These are phyloP conservation scores for Cyanistes caeruleus DNA, from an alignment of 2,113 vertebrate genomes.

Conservation along the genomic window DNA sequence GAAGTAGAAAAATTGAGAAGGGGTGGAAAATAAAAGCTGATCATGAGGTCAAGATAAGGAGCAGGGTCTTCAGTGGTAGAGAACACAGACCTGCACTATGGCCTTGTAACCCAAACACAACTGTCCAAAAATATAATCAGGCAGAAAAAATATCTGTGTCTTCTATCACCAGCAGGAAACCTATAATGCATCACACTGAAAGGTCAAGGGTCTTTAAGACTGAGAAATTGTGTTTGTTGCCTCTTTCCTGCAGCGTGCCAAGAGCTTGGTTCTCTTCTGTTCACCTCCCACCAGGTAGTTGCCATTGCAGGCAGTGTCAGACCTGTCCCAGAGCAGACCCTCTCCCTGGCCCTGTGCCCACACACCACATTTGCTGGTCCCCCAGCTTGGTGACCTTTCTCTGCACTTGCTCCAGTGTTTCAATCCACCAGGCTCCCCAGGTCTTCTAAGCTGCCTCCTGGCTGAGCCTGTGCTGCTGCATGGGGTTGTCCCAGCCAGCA, in stretches of 20 bases:
- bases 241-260: not conserved
- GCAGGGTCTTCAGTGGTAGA: not conserved
- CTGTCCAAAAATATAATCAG: not conserved
- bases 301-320: not conserved
- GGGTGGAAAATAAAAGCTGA: not conserved
- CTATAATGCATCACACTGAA: not conserved
- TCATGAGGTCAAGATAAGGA: not conserved
- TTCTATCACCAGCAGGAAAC: not conserved
- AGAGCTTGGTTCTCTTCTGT: not conserved
- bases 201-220: not conserved
- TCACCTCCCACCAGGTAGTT: not conserved
- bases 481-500: not conserved
- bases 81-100: not conserved
- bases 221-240: not conserved
- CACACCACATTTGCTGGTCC: fast-evolving
- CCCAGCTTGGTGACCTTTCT: not conserved
- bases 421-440: not conserved
- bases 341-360: not conserved
- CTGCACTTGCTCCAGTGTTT: not conserved
- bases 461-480: not conserved
- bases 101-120: not conserved
- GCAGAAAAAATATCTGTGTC: not conserved
- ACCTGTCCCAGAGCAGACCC: not conserved
- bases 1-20: not conserved
- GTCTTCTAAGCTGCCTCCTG: not conserved